These are phyloP conservation scores for Fulica atra DNA, from an alignment of 2,113 vertebrate species.

Conservation along the genomic window DNA sequence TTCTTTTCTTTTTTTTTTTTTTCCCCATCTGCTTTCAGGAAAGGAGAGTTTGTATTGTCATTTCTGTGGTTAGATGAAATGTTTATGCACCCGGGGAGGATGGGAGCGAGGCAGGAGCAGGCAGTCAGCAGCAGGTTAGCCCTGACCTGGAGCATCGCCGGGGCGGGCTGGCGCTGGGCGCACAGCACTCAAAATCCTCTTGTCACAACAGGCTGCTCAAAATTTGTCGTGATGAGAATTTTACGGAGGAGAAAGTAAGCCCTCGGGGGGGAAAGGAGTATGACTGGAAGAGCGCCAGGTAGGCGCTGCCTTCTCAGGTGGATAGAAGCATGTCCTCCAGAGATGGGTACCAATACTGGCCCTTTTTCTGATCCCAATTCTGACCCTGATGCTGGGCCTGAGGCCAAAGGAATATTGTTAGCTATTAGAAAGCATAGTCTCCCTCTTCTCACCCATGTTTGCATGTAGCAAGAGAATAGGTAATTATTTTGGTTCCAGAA, in stretches of 20 bases:
- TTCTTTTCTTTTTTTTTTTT: neutral
- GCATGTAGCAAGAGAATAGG: neutral
- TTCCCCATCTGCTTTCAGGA: neutral
- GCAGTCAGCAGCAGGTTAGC: neutral
- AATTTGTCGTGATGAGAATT: neutral
- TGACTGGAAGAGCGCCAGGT: neutral
- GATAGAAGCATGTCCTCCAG: neutral
- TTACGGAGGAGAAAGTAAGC: neutral
- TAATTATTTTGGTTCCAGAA: neutral
- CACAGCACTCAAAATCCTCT: neutral
- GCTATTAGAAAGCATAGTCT: neutral
- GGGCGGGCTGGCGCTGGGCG: fast-evolving
- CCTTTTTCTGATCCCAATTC: neutral
- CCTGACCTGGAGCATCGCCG: fast-evolving
- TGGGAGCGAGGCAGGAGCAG: neutral
- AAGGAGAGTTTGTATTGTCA: neutral
- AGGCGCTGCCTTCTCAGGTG: neutral
- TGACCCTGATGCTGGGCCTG: neutral
- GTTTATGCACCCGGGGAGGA: neutral
- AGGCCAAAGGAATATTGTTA: neutral
- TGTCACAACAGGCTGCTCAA: slow-evolving; percentile 11
- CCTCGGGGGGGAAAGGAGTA: neutral
- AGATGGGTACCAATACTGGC: neutral
- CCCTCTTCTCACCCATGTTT: neutral
- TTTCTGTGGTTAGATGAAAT: neutral